Conservation (phyloP, 2,797 vertebrate genomes). For the Ara ararauna region DNA sequence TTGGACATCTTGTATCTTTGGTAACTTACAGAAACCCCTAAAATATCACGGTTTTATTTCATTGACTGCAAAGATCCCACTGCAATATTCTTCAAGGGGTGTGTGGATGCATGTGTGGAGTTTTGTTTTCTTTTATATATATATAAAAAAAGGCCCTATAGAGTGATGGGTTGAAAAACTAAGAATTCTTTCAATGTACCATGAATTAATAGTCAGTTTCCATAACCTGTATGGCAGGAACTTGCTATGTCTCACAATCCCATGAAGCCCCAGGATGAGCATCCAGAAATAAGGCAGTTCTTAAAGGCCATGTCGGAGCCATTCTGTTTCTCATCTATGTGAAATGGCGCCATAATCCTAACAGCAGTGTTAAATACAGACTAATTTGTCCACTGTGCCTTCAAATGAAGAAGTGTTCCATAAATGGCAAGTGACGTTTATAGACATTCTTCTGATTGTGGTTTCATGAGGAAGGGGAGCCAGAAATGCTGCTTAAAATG, state of each 20-base stretch:
- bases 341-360: background rate
- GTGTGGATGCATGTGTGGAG: background rate
- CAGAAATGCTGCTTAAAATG: background rate
- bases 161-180: background rate
- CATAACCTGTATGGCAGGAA: background rate
- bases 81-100: background rate
- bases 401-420: background rate
- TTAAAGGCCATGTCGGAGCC: background rate
- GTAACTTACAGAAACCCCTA: background rate
- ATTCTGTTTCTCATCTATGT: background rate
- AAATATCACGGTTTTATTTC: background rate
- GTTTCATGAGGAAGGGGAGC: background rate
- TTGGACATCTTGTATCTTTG: background rate
- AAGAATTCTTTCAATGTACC: background rate
- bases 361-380: conserved; percentile 8
- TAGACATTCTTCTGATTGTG: background rate
- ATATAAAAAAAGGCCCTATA: background rate
- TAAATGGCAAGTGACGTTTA: background rate
- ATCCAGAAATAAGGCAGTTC: background rate
- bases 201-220: background rate
- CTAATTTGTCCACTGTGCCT: background rate
- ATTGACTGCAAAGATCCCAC: background rate
- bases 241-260: background rate
- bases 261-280: background rate
- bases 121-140: background rate